These are phyloP conservation scores for Eudyptes chrysolophus DNA, from an alignment of 2,113 vertebrate species.

Conservation along the genomic window DNA sequence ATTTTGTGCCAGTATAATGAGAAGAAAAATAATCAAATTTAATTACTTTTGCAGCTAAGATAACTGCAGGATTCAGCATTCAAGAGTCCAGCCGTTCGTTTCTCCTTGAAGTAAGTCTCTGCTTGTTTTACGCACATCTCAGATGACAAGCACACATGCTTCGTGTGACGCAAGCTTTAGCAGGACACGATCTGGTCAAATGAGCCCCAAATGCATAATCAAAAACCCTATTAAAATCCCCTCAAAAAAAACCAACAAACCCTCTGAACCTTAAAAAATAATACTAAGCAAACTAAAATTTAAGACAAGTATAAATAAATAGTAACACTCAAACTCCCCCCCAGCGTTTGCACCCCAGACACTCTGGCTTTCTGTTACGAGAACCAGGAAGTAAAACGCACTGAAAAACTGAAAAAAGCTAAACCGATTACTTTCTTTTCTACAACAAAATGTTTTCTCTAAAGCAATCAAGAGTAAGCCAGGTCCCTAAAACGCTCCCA, in stretches of 20 bases:
- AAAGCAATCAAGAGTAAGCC: neutral
- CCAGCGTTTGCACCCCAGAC: neutral
- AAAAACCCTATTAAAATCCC: neutral
- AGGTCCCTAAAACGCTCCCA: neutral
- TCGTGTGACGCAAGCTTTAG: neutral
- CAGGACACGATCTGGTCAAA: neutral
- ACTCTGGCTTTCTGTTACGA: neutral
- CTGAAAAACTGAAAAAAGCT: neutral
- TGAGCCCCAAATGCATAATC: neutral
- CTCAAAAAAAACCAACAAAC: neutral
- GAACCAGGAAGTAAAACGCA: neutral
- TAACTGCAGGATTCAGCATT: neutral
- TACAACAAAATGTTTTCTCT: neutral
- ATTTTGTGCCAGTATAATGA: slow-evolving; percentile 3
- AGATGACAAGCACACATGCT: neutral
- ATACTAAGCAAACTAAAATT: neutral
- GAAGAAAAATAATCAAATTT: slow-evolving; percentile 22
- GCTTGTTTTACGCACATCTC: neutral
- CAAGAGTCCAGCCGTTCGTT: neutral
- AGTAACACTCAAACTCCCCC: neutral
- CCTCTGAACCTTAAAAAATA: neutral
- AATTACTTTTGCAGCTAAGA: slow-evolving; percentile 35
- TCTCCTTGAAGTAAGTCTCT: neutral
- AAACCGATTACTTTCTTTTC: neutral
- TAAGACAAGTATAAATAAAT: neutral